Evolutionary conservation across 1,140 invertebrate species (phyloP).

Genomic region (Bombyx mori): DNA sequence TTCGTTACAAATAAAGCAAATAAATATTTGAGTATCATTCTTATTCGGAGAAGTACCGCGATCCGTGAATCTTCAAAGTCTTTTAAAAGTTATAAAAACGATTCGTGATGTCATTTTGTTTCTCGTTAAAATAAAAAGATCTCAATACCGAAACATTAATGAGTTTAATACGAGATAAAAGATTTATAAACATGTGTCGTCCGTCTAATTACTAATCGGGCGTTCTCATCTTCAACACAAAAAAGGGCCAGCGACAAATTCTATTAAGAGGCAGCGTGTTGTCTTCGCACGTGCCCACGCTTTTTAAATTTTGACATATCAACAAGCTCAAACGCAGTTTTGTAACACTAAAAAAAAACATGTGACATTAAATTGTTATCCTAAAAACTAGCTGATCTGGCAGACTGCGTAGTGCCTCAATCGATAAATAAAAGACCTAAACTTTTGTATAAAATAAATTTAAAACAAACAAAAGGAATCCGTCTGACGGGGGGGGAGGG

Average conservation of each 20-base stretch:
- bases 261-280: conserved; percentile 51
- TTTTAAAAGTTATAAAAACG: neutral
- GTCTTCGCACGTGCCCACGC: conserved; percentile 41
- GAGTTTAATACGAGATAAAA: conserved; percentile 56
- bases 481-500: too few relatives aligned
- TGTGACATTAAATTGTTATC: too few relatives aligned
- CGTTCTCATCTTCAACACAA: conserved; percentile 52
- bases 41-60: too few relatives aligned
- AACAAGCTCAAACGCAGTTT: too few relatives aligned
- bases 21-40: neutral
- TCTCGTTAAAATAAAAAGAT: conserved; percentile 26
- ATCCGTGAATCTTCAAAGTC: too few relatives aligned
- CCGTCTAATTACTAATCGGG: conserved; percentile 66
- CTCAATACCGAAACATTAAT: conserved; percentile 31
- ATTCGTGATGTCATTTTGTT: conserved; percentile 1
- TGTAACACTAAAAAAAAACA: too few relatives aligned
- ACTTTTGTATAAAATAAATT: too few relatives aligned
- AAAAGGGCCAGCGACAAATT: conserved; percentile 56
- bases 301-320: neutral
- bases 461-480: too few relatives aligned
- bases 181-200: conserved; percentile 59
- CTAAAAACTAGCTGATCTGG: too few relatives aligned
- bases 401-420: too few relatives aligned
- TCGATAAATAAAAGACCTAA: too few relatives aligned
- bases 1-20: neutral